Percentiles rank a stretch among this genome's conserved stretches.
Evolutionary conservation across 2,888 invertebrate genomes (phyloP).

Genomic region (Pollenia griseotomentosa): DNA sequence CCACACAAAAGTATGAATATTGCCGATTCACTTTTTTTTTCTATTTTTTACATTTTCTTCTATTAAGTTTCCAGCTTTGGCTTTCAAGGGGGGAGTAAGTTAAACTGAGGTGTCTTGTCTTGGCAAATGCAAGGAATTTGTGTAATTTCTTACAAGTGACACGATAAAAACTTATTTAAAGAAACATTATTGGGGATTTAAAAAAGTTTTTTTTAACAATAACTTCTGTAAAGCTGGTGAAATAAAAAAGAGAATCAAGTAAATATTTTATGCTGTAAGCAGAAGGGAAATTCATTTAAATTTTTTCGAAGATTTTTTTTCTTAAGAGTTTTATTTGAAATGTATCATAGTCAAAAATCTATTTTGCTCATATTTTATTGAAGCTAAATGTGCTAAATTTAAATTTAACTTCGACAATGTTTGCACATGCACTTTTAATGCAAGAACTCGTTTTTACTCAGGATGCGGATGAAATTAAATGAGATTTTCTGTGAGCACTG

Average conservation of each 20-base stretch:
- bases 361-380: too few relatives aligned
- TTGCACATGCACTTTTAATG: too few relatives aligned
- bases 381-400: too few relatives aligned
- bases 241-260: slow-evolving; percentile 15
- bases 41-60: background rate
- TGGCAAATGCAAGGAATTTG: slow-evolving; percentile 33
- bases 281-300: background rate
- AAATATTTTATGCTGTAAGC: background rate
- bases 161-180: slow-evolving; percentile 73
- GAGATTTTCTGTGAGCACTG: too few relatives aligned
- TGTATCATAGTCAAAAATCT: too few relatives aligned
- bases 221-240: slow-evolving; percentile 48
- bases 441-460: too few relatives aligned
- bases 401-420: too few relatives aligned
- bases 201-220: slow-evolving; percentile 62
- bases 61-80: background rate
- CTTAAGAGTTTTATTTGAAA: too few relatives aligned
- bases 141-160: slow-evolving; percentile 69
- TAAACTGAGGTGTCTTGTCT: slow-evolving; percentile 36
- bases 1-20: slow-evolving; percentile 35
- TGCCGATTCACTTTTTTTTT: slow-evolving; percentile 29
- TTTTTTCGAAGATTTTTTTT: too few relatives aligned
- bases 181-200: slow-evolving; percentile 73
- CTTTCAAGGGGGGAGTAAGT: background rate
- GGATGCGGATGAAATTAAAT: too few relatives aligned